phyloP scores from a whole-genome alignment of 2,888 invertebrate species.

The Stratiomys singularior region DNA sequence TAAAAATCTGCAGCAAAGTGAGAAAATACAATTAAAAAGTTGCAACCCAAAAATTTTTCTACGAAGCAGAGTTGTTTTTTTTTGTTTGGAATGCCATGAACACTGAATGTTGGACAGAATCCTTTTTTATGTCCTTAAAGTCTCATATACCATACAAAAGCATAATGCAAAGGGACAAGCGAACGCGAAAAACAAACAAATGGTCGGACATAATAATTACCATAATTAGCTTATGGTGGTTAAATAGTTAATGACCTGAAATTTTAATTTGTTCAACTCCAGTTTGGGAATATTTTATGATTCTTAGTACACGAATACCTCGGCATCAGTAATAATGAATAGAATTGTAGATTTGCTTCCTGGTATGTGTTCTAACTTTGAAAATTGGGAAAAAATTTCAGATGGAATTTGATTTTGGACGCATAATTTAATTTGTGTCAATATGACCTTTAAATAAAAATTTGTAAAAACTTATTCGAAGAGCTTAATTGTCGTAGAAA shows the following conservation, averaged over 20 bases:
- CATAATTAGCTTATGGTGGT: conserved; percentile 52
- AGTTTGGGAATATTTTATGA: conserved; percentile 27
- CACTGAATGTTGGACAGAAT: conserved; percentile 38
- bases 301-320: conserved; percentile 16
- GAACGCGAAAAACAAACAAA: conserved; percentile 21
- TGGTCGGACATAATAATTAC: conserved; percentile 51
- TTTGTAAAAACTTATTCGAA: neutral
- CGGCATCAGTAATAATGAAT: neutral
- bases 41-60: neutral
- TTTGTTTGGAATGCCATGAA: conserved; percentile 4
- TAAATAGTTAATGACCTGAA: conserved; percentile 52
- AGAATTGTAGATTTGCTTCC: neutral
- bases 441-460: neutral
- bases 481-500: neutral
- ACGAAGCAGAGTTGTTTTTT: neutral
- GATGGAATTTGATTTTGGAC: neutral
- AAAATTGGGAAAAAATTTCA: neutral
- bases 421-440: neutral
- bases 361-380: neutral
- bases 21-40: conserved; percentile 39
- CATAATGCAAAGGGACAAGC: conserved; percentile 33
- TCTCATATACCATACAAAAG: conserved; percentile 42
- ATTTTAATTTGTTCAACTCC: conserved; percentile 48
- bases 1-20: conserved; percentile 6
- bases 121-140: conserved; percentile 43